A percentile compares a stretch with the other conserved stretches of the same genome.
Conservation (phyloP, 2,888 invertebrate species). For the Stictocephala bisonia region DNA sequence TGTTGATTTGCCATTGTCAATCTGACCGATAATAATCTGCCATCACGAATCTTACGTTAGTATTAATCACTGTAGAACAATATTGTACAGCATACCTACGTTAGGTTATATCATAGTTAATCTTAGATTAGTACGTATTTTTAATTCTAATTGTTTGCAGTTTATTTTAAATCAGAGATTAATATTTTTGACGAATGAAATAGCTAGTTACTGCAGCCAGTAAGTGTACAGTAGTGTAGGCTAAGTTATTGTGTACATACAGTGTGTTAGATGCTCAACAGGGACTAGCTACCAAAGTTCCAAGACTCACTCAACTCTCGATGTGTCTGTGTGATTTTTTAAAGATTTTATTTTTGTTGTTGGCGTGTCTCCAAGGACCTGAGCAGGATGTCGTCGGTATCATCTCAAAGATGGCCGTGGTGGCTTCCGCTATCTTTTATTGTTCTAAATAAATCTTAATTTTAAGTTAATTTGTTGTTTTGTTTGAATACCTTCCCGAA, state of each 20-base stretch:
- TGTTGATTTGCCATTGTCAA: no score
- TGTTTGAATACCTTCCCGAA: no score
- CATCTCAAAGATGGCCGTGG: no score
- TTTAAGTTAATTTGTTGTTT: no score
- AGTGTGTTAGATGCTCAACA: constrained; percentile 22
- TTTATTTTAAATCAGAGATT: constrained; percentile 26
- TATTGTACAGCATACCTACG: constrained; percentile 24
- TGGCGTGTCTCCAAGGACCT: no score
- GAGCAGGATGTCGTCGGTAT: no score
- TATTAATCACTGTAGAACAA: constrained; percentile 17
- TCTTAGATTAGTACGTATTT: no score
- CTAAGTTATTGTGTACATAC: constrained; percentile 40
- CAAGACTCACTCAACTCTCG: constrained; percentile 19
- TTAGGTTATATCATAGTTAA: constrained; percentile 27
- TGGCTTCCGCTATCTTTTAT: no score
- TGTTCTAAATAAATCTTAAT: no score
- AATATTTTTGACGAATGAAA: constrained; percentile 13
- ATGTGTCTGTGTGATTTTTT: constrained; percentile 15
- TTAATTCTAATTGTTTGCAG: constrained; percentile 24
- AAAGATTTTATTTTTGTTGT: constrained; percentile 30
- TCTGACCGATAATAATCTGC: no score
- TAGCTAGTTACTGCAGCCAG: neutral
- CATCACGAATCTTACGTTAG: constrained; percentile 24
- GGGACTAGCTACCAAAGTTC: constrained; percentile 37
- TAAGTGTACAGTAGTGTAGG: constrained; percentile 11